Percentiles rank a stretch among this genome's conserved stretches.
Conservation (phyloP, 2,888 invertebrate species). For the Limnephilus rhombicus region DNA sequence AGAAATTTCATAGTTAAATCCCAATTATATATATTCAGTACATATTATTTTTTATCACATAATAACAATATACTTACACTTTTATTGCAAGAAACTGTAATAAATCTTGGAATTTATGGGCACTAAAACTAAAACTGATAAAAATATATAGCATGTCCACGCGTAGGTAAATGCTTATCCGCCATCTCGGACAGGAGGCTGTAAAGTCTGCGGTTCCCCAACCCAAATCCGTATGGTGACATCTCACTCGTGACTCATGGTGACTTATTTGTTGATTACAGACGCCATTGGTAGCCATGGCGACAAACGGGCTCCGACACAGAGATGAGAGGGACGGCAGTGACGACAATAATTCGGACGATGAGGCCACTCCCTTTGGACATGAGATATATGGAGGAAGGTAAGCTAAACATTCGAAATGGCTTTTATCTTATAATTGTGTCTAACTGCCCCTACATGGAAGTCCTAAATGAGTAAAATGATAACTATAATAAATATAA, state of each 20-base stretch:
- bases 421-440: background rate
- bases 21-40: no score
- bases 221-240: background rate
- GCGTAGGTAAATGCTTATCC: background rate
- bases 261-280: slow-evolving; percentile 3
- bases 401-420: slow-evolving; percentile 76
- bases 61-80: no score
- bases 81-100: background rate
- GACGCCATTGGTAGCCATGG: slow-evolving; percentile 73
- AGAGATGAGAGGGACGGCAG: slow-evolving; percentile 81
- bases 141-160: background rate
- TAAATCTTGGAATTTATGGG: background rate
- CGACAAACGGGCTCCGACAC: slow-evolving; percentile 83
- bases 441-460: background rate
- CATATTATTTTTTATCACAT: no score
- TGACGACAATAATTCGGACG: slow-evolving; percentile 90
- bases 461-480: no score
- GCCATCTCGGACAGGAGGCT: background rate
- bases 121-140: background rate
- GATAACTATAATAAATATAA: no score
- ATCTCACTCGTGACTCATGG: background rate
- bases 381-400: slow-evolving; percentile 95
- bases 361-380: slow-evolving; percentile 91
- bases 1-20: no score
- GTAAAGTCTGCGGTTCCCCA: background rate